Percentiles rank a stretch among this genome's conserved stretches.
These are phyloP conservation scores for Sebastolobus alascanus DNA, from an alignment of 2,797 vertebrate genomes.

Conservation along the genomic window DNA sequence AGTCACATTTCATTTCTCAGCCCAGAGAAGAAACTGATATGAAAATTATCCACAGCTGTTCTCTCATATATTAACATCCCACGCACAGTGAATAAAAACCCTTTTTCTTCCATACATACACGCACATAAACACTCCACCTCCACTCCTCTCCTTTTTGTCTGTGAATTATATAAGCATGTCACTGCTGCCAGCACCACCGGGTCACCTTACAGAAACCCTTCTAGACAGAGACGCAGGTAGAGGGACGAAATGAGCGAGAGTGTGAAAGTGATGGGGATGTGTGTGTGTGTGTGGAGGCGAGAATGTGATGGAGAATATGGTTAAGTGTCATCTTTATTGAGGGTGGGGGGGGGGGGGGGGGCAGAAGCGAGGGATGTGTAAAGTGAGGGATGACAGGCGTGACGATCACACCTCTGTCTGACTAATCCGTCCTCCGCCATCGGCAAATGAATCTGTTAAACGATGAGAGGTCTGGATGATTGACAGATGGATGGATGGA, in stretches of 20 bases:
- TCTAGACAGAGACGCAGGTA: slow-evolving; percentile 30
- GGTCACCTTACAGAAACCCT: slow-evolving; percentile 34
- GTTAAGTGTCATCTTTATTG: slow-evolving; percentile 1
- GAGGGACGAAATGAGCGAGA: slow-evolving; percentile 1
- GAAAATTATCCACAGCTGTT: slow-evolving; percentile 54
- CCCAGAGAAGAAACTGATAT: slow-evolving; percentile 17
- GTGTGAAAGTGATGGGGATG: slow-evolving; percentile 25
- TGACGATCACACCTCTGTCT: slow-evolving; percentile 63
- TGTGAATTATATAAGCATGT: slow-evolving; percentile 42
- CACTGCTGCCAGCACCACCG: slow-evolving; percentile 3
- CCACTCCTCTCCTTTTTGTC: slow-evolving; percentile 28
- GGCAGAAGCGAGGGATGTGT: slow-evolving; percentile 45
- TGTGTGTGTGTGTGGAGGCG: slow-evolving; percentile 23
- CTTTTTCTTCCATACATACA: neutral
- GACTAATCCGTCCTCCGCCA: slow-evolving; percentile 61
- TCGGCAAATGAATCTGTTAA: slow-evolving; percentile 44
- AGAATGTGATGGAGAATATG: slow-evolving; percentile 22
- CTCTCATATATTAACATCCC: slow-evolving; percentile 23
- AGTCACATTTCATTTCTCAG: slow-evolving; percentile 12
- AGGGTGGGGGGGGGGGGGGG: neutral
- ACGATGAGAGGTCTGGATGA: slow-evolving; percentile 33
- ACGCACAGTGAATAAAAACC: neutral
- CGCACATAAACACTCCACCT: slow-evolving; percentile 32
- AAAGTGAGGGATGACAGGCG: slow-evolving; percentile 50
- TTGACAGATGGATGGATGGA: slow-evolving; percentile 23